Percentiles rank a stretch among this genome's conserved stretches.
phyloP scores from a whole-genome alignment of 2,888 invertebrate species.

The Scrobipalpa atriplicella region DNA sequence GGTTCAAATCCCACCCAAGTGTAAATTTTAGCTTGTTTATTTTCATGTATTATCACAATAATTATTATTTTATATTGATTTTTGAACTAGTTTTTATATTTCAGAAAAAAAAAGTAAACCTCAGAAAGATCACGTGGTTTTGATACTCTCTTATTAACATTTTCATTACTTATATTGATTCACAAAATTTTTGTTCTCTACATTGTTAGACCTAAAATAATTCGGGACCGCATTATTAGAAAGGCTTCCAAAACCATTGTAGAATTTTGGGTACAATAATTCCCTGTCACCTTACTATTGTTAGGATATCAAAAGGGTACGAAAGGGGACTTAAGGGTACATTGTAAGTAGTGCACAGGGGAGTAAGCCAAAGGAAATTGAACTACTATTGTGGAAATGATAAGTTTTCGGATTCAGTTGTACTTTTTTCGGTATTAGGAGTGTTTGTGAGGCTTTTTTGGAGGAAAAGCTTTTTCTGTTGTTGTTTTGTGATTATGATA shows the following conservation, averaged over 20 bases:
- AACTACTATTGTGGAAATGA: slow-evolving; percentile 42
- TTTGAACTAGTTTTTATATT: too few species aligned
- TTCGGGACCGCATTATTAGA: slow-evolving; percentile 19
- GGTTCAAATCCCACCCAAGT: too few species aligned
- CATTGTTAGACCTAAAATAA: slow-evolving; percentile 9
- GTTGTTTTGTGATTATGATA: too few species aligned
- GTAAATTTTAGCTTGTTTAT: too few species aligned
- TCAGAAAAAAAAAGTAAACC: too few species aligned
- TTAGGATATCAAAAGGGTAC: slow-evolving; percentile 32
- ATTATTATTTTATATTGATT: too few species aligned
- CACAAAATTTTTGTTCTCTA: too few species aligned
- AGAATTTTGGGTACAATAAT: slow-evolving; percentile 44
- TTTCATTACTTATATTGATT: too few species aligned
- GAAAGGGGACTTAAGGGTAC: slow-evolving; percentile 15
- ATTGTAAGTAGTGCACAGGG: slow-evolving; percentile 42
- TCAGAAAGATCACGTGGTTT: too few species aligned
- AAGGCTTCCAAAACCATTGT: slow-evolving; percentile 41
- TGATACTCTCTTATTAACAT: too few species aligned
- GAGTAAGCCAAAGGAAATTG: slow-evolving; percentile 43
- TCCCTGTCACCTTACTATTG: slow-evolving; percentile 44
- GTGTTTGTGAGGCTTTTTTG: background rate
- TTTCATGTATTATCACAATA: too few species aligned
- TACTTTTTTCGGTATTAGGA: background rate
- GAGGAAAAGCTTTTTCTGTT: background rate
- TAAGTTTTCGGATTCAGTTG: slow-evolving; percentile 29